Base-by-base conservation (phyloP, 2,797 vertebrate species). In the Natrix natrix region DNA sequence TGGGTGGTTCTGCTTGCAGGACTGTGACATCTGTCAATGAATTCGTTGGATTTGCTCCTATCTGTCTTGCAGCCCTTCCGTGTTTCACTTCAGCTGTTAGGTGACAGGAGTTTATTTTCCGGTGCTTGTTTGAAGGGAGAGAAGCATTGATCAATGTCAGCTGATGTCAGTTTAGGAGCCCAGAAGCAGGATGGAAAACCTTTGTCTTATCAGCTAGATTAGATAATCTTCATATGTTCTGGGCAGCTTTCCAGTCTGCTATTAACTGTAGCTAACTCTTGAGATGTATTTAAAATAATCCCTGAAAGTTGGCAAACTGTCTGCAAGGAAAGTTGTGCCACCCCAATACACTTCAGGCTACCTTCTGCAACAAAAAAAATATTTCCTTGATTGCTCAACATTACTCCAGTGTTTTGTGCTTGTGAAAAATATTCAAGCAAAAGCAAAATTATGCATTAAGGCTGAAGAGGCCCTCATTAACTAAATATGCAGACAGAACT, bases 81-180 rank as follows among this genome's bases (percentile, higher is more conserved):
- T 87, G 54, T 94, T 94, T 91, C 61, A 93, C 86, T 93, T 93
- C 90, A 91, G 90, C 61, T 87, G 78, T 91, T 90, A 90, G 90
- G 54, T 91, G 93, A 91, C 91, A 90, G 69, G 92, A 88, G 69
- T 87, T 89, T 93, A 83, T 93, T 93, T 92, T 90, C 91, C 93
- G 90, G 92, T 86, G 43, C 92, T 92, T 83, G 91, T 74, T 74
- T 93, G 83, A 90, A 90, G 32, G 57, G 74, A 92, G 43, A 92
- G 92, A 56, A 92, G 52, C 55, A 87, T 94, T 93, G 90, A 93
- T 91, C 24, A 57, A 93, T 91, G 88, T 52, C 28, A 91, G 24
- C 86, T 93, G 88, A 90, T 90, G 60, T 32, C 63, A 32, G 74
- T 92, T 52, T 54, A 88, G 88, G 69, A 43, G 91, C 60, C 55